Evolutionary conservation across 2,888 invertebrate genomes (phyloP).

Genomic region (Dryococelus australis): DNA sequence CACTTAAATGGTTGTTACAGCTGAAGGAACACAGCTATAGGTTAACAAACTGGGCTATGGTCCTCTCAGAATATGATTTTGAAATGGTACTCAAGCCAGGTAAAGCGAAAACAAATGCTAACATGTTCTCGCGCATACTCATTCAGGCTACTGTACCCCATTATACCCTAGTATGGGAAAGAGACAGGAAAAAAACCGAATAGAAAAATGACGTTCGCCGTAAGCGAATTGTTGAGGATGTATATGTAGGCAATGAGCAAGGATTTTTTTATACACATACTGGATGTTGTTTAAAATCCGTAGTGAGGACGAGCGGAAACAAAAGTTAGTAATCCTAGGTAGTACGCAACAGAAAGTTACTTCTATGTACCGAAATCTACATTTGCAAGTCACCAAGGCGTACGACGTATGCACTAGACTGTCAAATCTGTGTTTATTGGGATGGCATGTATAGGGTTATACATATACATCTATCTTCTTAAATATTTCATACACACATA

Average conservation of each 20-base stretch:
- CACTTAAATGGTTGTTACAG: background rate
- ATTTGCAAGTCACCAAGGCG: background rate
- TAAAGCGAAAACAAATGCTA: background rate
- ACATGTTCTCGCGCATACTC: background rate
- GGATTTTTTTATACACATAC: background rate
- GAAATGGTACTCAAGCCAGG: background rate
- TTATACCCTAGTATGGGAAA: background rate
- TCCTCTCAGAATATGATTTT: background rate
- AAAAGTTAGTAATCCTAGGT: background rate
- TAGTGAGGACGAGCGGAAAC: background rate
- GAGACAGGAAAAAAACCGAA: background rate
- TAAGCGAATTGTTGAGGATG: too few species aligned
- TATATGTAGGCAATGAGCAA: background rate
- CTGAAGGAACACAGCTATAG: background rate
- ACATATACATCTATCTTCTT: background rate
- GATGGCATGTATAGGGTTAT: background rate
- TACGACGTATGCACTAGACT: background rate
- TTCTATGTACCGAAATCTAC: background rate
- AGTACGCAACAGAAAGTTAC: background rate
- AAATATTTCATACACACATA: too few species aligned
- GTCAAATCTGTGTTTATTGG: background rate
- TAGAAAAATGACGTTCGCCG: background rate
- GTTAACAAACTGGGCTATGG: background rate
- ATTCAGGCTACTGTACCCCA: too few species aligned
- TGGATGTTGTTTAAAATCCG: background rate